phyloP scores from a whole-genome alignment of 1,140 invertebrate species.

The Archegozetes longisetosus region DNA sequence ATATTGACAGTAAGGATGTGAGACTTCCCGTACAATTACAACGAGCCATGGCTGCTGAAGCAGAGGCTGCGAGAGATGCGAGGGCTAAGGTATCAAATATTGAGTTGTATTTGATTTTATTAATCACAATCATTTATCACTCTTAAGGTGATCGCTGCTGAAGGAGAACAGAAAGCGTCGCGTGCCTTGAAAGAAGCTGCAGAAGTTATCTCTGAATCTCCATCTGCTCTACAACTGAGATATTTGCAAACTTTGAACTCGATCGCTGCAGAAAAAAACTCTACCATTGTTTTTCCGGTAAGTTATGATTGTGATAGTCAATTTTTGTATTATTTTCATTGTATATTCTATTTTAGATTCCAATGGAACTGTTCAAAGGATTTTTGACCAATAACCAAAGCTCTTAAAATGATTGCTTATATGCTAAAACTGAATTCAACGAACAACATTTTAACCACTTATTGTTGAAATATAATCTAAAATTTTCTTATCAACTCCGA shows the following conservation, averaged over 20 bases:
- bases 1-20: constrained; percentile 37
- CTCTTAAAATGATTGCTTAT: background rate
- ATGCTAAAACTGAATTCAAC: no score
- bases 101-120: background rate
- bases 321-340: background rate
- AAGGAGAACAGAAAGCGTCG: constrained; percentile 69
- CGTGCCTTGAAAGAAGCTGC: constrained; percentile 72
- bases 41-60: constrained; percentile 37
- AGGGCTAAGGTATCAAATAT: constrained; percentile 33
- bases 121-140: background rate
- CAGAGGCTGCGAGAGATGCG: constrained; percentile 36
- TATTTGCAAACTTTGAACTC: constrained; percentile 70
- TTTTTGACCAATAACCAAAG: constrained; percentile 14
- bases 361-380: constrained; percentile 18
- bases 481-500: no score
- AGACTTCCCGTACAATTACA: constrained; percentile 34
- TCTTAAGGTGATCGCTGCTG: constrained; percentile 35
- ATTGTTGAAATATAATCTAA: no score
- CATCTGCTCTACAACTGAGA: constrained; percentile 40
- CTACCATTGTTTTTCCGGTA: constrained; percentile 90
- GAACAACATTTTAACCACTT: no score
- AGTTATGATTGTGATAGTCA: background rate
- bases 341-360: background rate
- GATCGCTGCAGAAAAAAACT: constrained; percentile 93
- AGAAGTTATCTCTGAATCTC: constrained; percentile 53